Evolutionary conservation across 2,888 invertebrate species (phyloP), one percentile per base, ranked within the genome.

Genomic region (Scaptomyza polygonia): DNA sequence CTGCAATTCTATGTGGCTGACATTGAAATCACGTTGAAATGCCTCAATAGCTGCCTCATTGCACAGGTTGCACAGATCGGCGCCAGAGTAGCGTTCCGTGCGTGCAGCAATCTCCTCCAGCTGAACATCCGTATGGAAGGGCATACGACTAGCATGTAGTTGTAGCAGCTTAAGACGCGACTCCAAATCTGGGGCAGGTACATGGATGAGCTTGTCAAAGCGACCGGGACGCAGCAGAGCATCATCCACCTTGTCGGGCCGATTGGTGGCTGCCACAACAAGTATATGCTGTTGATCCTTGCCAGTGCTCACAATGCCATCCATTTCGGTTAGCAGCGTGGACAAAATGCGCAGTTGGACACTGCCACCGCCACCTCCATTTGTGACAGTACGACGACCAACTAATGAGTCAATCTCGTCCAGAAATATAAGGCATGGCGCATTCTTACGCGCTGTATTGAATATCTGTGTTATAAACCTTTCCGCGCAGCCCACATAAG

Each of bases 401-500:
- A 93, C 92, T 1, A 93, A 83, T 0, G 93, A 90, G 87, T 93
- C 93, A 56, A 95, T 93, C 92, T 95, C 95, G 89, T 95, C 94
- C 34, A 95, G 92, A 85, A 95, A 95, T 58, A 95, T 90, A 44
- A 95, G 91, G 39, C 93, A 92, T 0, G 94, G 95, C 1, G 94
- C 92, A 80, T 93, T 93, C 67, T 93, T 92, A 53, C 94, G 90
- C 0, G 94, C 94, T 62, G 93, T 92, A 65, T 93, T 92, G 67
- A 95, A 95, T 6, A 94, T 91, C 86, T 94, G 93, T 0, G 92
- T 82, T 21, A 95, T 91, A 58, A 93, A 93, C 79, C 93, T 93
- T 88, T 95, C 94, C 0, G 94, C 94, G 82, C 94, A 94, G 6
- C 95, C 95, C 9, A 95, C 93, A 86, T 92, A 95, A 0, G 94